Evolutionary conservation across 2,113 vertebrate genomes (phyloP), one percentile per base, ranked within the genome.

Genomic region (Mugil cephalus): DNA sequence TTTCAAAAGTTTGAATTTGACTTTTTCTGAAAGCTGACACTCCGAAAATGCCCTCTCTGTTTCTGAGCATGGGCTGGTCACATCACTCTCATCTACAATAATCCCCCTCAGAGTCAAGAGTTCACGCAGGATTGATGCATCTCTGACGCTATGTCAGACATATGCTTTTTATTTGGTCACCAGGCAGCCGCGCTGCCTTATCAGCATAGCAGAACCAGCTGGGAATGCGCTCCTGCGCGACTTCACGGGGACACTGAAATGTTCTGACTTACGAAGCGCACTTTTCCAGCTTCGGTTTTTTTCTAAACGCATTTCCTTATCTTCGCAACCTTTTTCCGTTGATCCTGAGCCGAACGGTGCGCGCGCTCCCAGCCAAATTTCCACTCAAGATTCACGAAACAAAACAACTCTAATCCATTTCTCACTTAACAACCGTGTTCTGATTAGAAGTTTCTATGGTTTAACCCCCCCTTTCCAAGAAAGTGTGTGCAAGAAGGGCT

Each of bases 151-250:
- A 43, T 82, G 85, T 91, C 66, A 83, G 84, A 83, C 89, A 91
- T 86, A 79, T 92, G 91, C 81, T 90, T 90, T 89, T 76, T 79
- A 84, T 92, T 91, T 89, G 79, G 82, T 79, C 76, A 74, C 80
- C 84, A 82, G 82, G 79, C 83, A 77, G 74, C 61, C 38, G 1
- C 7, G 10, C 52, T 74, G 78, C 65, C 82, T 90, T 87, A 91
- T 90, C 82, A 79, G 55, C 83, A 61, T 61, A 78, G 63, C 83
- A 82, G 68, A 79, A 77, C 79, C 86, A 87, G 81, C 87, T 81
- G 82, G 69, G 85, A 87, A 86, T 77, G 76, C 40, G 51, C 77
- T 73, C 42, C 63, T 72, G 82, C 77, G 61, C 62, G 18, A 7
- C 70, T 76, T 73, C 60, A 70, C 48, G 36, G 43, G 74, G 74